A percentile compares a stretch with the other conserved stretches of the same genome.
Conservation (phyloP, 1,140 invertebrate genomes). For the Drosophila virilis region DNA sequence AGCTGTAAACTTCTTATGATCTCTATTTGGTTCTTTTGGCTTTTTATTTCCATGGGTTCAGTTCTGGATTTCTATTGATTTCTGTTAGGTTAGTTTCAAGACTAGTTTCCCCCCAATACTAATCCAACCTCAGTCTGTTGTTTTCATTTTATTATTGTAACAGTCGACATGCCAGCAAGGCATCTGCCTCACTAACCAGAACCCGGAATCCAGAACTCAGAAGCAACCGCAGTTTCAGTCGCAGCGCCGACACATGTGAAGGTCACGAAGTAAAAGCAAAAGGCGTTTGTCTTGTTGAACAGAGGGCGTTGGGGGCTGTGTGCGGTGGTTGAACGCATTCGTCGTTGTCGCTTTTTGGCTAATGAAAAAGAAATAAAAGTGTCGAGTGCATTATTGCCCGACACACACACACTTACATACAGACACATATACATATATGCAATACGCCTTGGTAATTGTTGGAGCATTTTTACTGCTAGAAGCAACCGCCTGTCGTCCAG, state of each 20-base stretch:
- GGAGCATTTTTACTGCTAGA: constrained; percentile 69
- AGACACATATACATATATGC: constrained; percentile 26
- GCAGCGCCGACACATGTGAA: constrained; percentile 41
- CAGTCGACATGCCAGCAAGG: too few relatives aligned
- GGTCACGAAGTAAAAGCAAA: constrained; percentile 46
- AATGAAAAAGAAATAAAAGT: constrained; percentile 84
- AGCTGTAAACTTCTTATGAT: too few relatives aligned
- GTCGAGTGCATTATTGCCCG: constrained; percentile 83
- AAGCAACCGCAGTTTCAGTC: background rate
- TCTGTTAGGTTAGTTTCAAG: too few relatives aligned
- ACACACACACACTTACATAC: constrained; percentile 19
- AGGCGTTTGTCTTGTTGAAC: constrained; percentile 22
- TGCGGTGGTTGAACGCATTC: constrained; percentile 31
- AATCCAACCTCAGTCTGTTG: background rate
- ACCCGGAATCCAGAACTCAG: too few relatives aligned
- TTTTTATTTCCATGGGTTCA: too few relatives aligned
- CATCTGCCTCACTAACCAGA: background rate
- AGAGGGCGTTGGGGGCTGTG: background rate
- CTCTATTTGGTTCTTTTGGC: too few relatives aligned
- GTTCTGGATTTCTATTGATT: background rate
- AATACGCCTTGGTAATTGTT: constrained; percentile 77
- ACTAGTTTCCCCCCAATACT: background rate
- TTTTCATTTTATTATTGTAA: background rate
- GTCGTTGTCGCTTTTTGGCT: constrained; percentile 69
- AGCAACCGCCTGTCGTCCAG: constrained; percentile 27